Percentiles rank a stretch among this genome's conserved stretches.
Conservation (phyloP, 2,797 vertebrate species). For the Lithobates pipiens region DNA sequence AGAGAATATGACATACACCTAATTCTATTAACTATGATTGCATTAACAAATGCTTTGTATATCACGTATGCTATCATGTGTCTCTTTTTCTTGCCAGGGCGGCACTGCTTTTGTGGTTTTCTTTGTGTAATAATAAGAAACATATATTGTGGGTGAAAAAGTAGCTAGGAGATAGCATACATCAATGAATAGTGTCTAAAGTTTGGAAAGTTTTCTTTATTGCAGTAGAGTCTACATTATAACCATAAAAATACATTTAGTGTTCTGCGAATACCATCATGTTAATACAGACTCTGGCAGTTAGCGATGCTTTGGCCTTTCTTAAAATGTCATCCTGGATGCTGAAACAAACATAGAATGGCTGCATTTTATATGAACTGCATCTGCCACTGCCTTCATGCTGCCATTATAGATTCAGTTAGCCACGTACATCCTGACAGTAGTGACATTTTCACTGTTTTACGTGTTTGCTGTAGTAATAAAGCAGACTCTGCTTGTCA, state of each 20-base stretch:
- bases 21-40: no score
- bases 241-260: slow-evolving; percentile 1
- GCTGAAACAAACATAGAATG: not conserved
- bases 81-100: no score
- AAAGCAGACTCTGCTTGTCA: slow-evolving; percentile 31
- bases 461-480: slow-evolving; percentile 50
- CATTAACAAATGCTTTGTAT: no score
- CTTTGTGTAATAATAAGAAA: no score
- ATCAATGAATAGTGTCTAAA: not conserved
- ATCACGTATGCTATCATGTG: no score
- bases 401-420: not conserved
- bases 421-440: slow-evolving; percentile 30
- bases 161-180: not conserved
- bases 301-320: slow-evolving; percentile 50
- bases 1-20: no score
- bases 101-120: no score
- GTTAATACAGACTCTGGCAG: slow-evolving; percentile 28
- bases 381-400: slow-evolving; percentile 36
- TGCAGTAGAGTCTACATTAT: not conserved
- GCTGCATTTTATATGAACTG: slow-evolving; percentile 40
- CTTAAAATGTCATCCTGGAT: slow-evolving; percentile 15
- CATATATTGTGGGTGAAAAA: not conserved
- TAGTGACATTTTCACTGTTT: slow-evolving; percentile 41
- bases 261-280: not conserved
- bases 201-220: not conserved